Base-by-base conservation (phyloP, 2,888 invertebrate genomes). In the Lasioglossum zephyrum region DNA sequence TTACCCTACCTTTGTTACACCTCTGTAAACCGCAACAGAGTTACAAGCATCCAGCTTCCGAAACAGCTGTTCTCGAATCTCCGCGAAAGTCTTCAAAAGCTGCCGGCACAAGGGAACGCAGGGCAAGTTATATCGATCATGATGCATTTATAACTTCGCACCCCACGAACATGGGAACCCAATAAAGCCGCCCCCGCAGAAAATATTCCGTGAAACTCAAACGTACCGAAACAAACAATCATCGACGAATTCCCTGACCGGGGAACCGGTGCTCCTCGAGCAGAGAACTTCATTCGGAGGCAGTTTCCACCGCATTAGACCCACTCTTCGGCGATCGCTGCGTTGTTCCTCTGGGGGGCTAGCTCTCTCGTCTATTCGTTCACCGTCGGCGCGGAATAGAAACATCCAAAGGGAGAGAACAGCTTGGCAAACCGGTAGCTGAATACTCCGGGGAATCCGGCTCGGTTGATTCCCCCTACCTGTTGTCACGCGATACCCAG, bases 401-500 rank as follows among this genome's bases (percentile, higher is more conserved):
- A 83, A 85, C 80, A 82, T 83, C 69, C 73, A 22, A 82, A 60
- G 63, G 60, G 70, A 60, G 26, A 60, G 26, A 26, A 60, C 77
- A 83, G 9, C 41, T 39, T 73, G 76, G 70, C 74, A 86, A 91
- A 90, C 90, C 86, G 89, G 90, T 88, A 88, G 90, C 88, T 78
- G 74, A 86, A 88, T 88, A 76, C 89, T 84, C 82, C 79, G 44
- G 83, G 73, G 86, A 87, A 86, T 87, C 86, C 89, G 74, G 84
- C 86, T 66, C 80, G 81, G 63, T 78, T 85, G 87, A 82, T 77
- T 82, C 44, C 57, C 76, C 75, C 82, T 92, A 93, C 92, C 92
- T 91, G 92, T 91, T 92, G 92, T 93, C 89, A 93, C 89, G 89
- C 89, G 92, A 93, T 93, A 92, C 88, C 84, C 89, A 81, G 73